Evolutionary conservation across 2,113 vertebrate species (phyloP), one percentile per base, ranked within the genome.

Genomic region (Passer domesticus): DNA sequence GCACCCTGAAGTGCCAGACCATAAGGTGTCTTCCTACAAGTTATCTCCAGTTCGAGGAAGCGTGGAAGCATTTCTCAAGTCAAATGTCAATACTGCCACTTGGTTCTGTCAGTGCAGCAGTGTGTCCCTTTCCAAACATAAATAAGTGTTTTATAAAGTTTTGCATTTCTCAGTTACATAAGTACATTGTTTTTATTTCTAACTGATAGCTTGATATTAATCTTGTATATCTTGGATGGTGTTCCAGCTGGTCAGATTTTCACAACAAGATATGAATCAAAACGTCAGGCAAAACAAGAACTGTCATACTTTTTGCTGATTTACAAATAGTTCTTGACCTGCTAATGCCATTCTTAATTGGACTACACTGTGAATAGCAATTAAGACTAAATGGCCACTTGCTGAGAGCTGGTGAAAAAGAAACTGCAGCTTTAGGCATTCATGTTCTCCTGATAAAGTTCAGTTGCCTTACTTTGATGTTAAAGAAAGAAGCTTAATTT

Each of bases 331-430:
- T 94, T 95, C 72, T 97, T 96, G 91, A 84, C 84, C 93, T 91
- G 86, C 59, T 95, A 94, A 96, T 95, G 91, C 87, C 80, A 30
- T 90, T 97, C 95, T 96, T 97, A 98, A 97, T 98, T 97, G 97
- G 96, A 94, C 96, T 96, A 90, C 72, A 86, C 94, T 96, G 95
- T 94, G 97, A 97, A 77, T 74, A 96, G 92, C 96, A 98, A 97
- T 98, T 98, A 98, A 97, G 93, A 81, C 92, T 98, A 98, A 98
- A 97, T 47, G 94, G 95, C 94, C 91, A 94, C 97, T 97, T 96
- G 96, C 97, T 97, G 98, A 97, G 97, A 95, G 84, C 84, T 96
- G 94, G 81, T 96, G 93, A 90, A 98, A 97, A 91, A 96, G 93
- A 97, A 97, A 94, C 87, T 90, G 74, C 69, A 83, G 90, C 95